A percentile compares a stretch with the other conserved stretches of the same genome.
Conservation (phyloP, 2,888 invertebrate species). For the Diarsia rubi region DNA sequence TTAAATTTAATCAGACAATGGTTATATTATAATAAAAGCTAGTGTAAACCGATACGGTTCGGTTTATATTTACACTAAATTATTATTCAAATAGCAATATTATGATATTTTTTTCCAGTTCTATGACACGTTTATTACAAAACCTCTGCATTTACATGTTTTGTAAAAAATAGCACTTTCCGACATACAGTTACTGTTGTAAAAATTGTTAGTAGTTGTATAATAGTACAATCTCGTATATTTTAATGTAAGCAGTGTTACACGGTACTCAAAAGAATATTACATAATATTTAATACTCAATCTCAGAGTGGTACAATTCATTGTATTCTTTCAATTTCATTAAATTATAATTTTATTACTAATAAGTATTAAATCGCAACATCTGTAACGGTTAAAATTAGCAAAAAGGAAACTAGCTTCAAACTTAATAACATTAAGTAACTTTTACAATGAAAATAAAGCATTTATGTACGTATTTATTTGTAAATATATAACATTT, state of each 20-base stretch:
- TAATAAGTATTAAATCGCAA: background rate
- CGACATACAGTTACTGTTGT: slow-evolving; percentile 9
- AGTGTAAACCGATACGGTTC: too few relatives aligned
- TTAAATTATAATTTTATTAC: slow-evolving; percentile 18
- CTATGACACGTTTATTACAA: background rate
- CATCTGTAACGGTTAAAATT: slow-evolving; percentile 3
- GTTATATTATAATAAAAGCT: too few relatives aligned
- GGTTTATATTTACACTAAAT: background rate
- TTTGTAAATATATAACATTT: slow-evolving; percentile 18
- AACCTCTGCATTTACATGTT: background rate
- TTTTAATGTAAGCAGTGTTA: slow-evolving; percentile 4
- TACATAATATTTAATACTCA: background rate
- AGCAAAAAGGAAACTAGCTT: background rate
- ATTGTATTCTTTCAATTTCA: background rate
- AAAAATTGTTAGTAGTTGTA: slow-evolving; percentile 15
- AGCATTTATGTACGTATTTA: slow-evolving; percentile 29
- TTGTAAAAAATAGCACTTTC: slow-evolving; percentile 7
- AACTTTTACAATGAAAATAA: slow-evolving; percentile 15
- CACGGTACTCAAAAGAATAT: background rate
- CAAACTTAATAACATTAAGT: background rate
- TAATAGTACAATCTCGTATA: slow-evolving; percentile 8
- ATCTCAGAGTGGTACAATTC: background rate
- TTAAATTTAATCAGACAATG: too few relatives aligned
- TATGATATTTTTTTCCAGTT: background rate
- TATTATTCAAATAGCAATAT: background rate